Evolutionary conservation across 2,888 invertebrate species (phyloP).

Genomic region (Adela reaumurella): DNA sequence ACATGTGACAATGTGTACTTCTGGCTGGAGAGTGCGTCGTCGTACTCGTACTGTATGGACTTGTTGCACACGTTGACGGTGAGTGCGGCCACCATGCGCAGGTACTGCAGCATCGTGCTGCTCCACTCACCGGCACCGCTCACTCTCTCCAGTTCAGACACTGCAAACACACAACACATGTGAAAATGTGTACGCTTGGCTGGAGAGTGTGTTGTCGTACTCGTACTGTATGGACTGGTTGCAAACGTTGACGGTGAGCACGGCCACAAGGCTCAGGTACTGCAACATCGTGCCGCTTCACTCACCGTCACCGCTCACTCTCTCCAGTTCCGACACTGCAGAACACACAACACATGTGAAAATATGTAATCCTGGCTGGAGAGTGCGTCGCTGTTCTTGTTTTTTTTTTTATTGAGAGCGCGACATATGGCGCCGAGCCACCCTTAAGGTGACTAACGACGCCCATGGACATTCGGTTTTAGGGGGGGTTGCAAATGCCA

Average conservation of each 20-base stretch:
- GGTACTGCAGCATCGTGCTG: conserved; percentile 43
- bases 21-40: no score
- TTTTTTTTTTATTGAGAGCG: no score
- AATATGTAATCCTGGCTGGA: no score
- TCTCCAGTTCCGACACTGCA: conserved; percentile 12
- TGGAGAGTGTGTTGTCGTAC: conserved; percentile 43
- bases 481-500: no score
- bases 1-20: no score
- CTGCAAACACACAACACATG: no score
- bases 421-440: no score
- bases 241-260: conserved; percentile 39
- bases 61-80: conserved; percentile 42
- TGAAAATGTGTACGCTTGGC: conserved; percentile 39
- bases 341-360: no score
- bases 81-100: conserved; percentile 42
- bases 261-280: conserved; percentile 43
- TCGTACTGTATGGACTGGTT: conserved; percentile 42
- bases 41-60: conserved; percentile 35
- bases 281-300: conserved; percentile 50
- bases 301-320: conserved; percentile 28
- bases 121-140: conserved; percentile 43
- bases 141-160: conserved; percentile 14
- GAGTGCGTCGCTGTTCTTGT: no score
- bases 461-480: no score
- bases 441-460: no score